Evolutionary conservation across 2,888 invertebrate genomes (phyloP).

Genomic region (Seladonia tumulorum): DNA sequence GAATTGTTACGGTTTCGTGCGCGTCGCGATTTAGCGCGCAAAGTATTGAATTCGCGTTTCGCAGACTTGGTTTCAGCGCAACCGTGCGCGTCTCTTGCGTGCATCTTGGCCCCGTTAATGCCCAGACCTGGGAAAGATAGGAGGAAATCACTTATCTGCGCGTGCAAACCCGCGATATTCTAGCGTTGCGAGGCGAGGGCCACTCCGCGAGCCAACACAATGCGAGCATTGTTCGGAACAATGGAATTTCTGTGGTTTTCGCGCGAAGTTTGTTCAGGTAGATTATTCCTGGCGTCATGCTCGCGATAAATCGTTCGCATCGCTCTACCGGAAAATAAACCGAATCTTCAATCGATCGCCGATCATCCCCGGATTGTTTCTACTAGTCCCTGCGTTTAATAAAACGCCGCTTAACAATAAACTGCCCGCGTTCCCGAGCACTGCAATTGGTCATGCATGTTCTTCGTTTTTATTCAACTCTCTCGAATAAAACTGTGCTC

Average conservation of each 20-base stretch:
- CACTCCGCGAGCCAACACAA: slow-evolving; percentile 5
- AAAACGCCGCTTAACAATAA: not conserved
- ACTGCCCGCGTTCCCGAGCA: not conserved
- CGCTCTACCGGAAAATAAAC: slow-evolving; percentile 16
- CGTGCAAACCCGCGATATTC: slow-evolving; percentile 11
- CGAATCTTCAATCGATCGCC: not conserved
- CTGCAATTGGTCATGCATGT: not conserved
- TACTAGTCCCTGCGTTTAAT: not conserved
- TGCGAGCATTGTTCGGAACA: slow-evolving; percentile 14
- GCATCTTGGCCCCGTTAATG: not conserved
- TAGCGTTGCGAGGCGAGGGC: slow-evolving; percentile 4
- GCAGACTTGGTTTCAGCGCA: not conserved
- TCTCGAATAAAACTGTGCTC: no score
- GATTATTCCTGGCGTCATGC: slow-evolving; percentile 22
- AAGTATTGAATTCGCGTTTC: not conserved
- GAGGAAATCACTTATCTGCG: slow-evolving; percentile 41
- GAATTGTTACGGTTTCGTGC: not conserved
- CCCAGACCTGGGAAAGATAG: slow-evolving; percentile 28
- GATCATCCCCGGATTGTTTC: not conserved
- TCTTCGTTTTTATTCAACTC: not conserved
- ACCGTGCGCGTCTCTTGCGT: not conserved
- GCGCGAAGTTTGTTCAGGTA: slow-evolving; percentile 22
- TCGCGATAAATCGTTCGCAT: slow-evolving; percentile 21
- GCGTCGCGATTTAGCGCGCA: no score
- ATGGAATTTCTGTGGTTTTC: slow-evolving; percentile 36